Conservation (phyloP, 2,797 vertebrate genomes). For the Uromys caudimaculatus region DNA sequence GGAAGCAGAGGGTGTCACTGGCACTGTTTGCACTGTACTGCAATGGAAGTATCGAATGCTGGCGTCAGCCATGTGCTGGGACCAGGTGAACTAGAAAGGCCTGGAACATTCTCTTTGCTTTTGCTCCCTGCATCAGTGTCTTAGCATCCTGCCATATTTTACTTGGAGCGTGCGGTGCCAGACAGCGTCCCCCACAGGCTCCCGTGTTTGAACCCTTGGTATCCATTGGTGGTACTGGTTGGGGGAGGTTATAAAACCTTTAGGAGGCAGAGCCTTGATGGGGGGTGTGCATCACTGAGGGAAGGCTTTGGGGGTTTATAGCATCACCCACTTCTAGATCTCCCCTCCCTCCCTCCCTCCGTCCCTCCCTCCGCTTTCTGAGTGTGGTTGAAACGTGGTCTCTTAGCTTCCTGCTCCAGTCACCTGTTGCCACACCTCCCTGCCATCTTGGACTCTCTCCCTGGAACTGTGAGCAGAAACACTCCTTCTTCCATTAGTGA, state of each 20-base stretch:
- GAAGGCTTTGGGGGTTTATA: not conserved
- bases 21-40: not conserved
- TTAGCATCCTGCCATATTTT: not conserved
- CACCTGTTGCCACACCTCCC: no score
- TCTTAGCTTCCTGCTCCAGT: not conserved
- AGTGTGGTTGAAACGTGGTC: not conserved
- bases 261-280: not conserved
- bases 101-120: not conserved
- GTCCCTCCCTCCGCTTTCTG: not conserved
- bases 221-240: not conserved
- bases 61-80: accelerated
- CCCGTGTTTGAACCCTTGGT: not conserved
- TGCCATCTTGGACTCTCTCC: not conserved
- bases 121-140: accelerated
- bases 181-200: no score
- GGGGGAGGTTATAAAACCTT: no score
- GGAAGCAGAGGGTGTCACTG: accelerated
- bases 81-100: not conserved
- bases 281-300: not conserved
- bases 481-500: not conserved
- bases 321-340: not conserved
- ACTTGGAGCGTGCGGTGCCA: not conserved
- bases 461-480: not conserved
- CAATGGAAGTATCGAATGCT: not conserved
- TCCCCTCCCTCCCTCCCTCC: accelerated